A percentile compares a stretch with the other conserved stretches of the same genome.
Evolutionary conservation across 2,797 vertebrate genomes (phyloP).

Genomic region (Acanthurus tractus): DNA sequence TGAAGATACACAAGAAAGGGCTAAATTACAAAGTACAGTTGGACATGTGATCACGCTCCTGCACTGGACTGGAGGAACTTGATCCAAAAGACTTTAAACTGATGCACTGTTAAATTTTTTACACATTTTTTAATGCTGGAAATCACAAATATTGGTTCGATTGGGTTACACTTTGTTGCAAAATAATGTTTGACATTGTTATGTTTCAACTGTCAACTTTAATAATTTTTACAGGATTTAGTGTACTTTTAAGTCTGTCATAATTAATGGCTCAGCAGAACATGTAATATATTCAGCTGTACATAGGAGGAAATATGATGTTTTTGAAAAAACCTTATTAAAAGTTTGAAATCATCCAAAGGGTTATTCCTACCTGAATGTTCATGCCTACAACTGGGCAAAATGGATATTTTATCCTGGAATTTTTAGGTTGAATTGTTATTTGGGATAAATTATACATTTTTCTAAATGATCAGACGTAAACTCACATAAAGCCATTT

Average conservation of each 20-base stretch:
- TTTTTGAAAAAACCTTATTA: conserved; percentile 50
- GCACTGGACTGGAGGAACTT: conserved; percentile 12
- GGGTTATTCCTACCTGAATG: conserved; percentile 27
- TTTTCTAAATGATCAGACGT: too few relatives aligned
- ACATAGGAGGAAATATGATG: conserved; percentile 55
- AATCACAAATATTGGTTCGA: conserved; percentile 32
- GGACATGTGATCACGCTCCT: conserved; percentile 11
- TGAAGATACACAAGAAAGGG: conserved; percentile 15
- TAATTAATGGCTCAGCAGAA: conserved; percentile 25
- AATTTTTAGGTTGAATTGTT: too few relatives aligned
- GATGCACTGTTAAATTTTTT: conserved; percentile 16
- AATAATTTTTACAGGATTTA: conserved; percentile 14
- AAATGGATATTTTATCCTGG: too few relatives aligned
- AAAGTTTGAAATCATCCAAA: conserved; percentile 14
- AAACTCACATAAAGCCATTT: too few relatives aligned
- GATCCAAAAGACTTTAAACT: conserved; percentile 38
- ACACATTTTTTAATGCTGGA: conserved; percentile 57
- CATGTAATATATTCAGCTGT: conserved; percentile 59
- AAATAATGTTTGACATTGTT: conserved; percentile 44
- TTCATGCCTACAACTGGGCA: neutral
- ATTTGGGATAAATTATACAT: too few relatives aligned
- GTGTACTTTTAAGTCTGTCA: conserved; percentile 37
- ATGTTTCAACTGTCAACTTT: conserved; percentile 24
- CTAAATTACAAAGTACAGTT: conserved; percentile 1
- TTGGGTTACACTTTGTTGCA: conserved; percentile 19